A percentile compares a stretch with the other conserved stretches of the same genome.
phyloP scores from a whole-genome alignment of 2,113 vertebrate species.

The Notarius quadriscutis region DNA sequence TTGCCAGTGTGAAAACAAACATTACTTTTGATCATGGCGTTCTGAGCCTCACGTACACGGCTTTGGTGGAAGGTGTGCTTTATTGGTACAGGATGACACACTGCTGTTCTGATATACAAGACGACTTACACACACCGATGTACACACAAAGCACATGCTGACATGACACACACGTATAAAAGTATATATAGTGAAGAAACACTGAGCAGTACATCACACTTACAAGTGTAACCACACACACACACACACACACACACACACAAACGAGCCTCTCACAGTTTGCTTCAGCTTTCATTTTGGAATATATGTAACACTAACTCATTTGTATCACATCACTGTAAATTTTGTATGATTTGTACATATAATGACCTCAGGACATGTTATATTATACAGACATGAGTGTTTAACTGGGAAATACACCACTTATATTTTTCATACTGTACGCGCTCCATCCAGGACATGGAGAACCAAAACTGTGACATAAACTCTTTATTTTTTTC shows the following conservation, averaged over 20 bases:
- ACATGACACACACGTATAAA: slow-evolving; percentile 15
- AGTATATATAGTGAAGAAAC: neutral
- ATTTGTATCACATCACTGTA: neutral
- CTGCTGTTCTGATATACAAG: slow-evolving; percentile 44
- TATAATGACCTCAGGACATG: neutral
- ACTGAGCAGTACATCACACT: slow-evolving; percentile 13
- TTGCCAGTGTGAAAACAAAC: slow-evolving; percentile 69
- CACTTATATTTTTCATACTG: neutral
- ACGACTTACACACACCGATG: slow-evolving; percentile 47
- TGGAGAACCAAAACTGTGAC: too few species aligned
- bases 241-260: slow-evolving; percentile 7
- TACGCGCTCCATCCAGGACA: too few species aligned
- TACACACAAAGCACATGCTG: slow-evolving; percentile 33
- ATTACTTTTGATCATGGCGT: slow-evolving; percentile 63
- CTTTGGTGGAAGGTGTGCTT: slow-evolving; percentile 45
- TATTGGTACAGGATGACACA: slow-evolving; percentile 40
- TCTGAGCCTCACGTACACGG: slow-evolving; percentile 30
- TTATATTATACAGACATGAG: neutral
- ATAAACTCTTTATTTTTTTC: too few species aligned
- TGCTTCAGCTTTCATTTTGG: neutral
- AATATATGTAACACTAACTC: neutral
- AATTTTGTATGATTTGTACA: neutral
- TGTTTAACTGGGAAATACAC: too few species aligned
- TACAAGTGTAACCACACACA: neutral
- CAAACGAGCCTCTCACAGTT: neutral